Conservation (phyloP, 2,113 vertebrate genomes). For the Pomatorhinus ruficollis region DNA sequence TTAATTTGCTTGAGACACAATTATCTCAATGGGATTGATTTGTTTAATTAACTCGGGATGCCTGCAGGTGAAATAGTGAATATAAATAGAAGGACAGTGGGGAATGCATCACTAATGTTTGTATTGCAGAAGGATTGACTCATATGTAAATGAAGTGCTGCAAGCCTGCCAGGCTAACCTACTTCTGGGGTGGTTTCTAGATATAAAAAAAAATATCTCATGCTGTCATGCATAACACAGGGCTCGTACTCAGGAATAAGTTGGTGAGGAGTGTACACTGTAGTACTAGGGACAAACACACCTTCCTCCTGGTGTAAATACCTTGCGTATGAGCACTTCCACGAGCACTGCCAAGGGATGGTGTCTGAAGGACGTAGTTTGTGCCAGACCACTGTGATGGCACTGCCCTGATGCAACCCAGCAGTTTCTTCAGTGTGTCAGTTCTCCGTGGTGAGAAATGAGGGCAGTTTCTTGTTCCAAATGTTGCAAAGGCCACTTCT, state of each 20-base stretch:
- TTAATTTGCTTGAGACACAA: constrained; percentile 67
- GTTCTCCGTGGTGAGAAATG: neutral
- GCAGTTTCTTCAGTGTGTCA: neutral
- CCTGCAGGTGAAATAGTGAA: constrained; percentile 65
- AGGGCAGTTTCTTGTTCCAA: neutral
- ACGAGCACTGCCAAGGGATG: accelerated
- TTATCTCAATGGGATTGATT: constrained; percentile 69
- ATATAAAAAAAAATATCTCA: neutral
- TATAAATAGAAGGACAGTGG: constrained; percentile 68
- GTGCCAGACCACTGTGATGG: neutral
- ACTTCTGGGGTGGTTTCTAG: constrained; percentile 59
- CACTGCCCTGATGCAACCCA: neutral
- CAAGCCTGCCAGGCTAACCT: constrained; percentile 56
- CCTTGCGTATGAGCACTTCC: accelerated
- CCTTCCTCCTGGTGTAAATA: neutral
- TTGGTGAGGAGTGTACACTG: neutral
- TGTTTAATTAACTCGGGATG: constrained; percentile 66
- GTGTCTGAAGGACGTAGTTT: neutral
- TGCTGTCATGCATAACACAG: neutral
- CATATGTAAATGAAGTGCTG: constrained; percentile 63
- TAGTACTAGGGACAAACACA: neutral
- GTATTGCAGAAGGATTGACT: constrained; percentile 66
- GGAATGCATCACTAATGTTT: constrained; percentile 60
- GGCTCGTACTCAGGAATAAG: neutral
- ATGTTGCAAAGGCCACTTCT: neutral